A percentile compares a stretch with the other conserved stretches of the same genome.
phyloP scores from a whole-genome alignment of 53 echinoderm and acorn worm species.

The Astropecten irregularis region DNA sequence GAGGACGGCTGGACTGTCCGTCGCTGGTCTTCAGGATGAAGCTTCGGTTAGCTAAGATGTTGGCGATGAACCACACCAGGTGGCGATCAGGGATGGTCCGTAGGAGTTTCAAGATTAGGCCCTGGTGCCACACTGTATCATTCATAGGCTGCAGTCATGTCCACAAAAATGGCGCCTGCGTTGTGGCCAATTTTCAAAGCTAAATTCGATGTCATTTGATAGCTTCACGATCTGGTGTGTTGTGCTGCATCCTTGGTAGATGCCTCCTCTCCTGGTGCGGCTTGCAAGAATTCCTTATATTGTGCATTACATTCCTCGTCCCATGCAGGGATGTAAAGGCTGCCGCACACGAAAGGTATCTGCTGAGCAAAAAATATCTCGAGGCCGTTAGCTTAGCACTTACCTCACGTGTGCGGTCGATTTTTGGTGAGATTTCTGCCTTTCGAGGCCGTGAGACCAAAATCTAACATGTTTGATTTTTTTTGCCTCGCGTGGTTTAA shows the following conservation, averaged over 20 bases:
- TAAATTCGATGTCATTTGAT: constrained; percentile 44
- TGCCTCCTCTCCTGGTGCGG: constrained; percentile 32
- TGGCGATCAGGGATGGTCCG: no score
- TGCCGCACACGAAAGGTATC: constrained; percentile 33
- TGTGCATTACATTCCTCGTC: constrained; percentile 41
- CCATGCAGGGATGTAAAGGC: constrained; percentile 39
- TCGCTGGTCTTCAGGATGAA: constrained; percentile 48
- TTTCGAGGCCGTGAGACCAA: no score
- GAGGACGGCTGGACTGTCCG: constrained; percentile 33
- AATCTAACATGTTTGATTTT: no score
- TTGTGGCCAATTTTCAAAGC: neutral
- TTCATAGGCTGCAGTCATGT: constrained; percentile 37
- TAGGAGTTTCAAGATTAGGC: no score
- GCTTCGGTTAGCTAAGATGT: neutral
- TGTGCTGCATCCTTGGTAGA: neutral
- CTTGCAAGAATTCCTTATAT: constrained; percentile 36
- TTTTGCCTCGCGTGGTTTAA: no score
- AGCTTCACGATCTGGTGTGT: neutral
- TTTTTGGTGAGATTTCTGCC: no score
- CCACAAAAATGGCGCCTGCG: constrained; percentile 4
- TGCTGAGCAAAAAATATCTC: no score
- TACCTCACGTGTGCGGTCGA: no score
- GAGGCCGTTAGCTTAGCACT: no score
- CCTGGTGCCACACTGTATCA: constrained; percentile 29
- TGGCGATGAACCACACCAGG: neutral